Evolutionary conservation across 2,888 invertebrate genomes (phyloP).

Genomic region (Eulithis testata): DNA sequence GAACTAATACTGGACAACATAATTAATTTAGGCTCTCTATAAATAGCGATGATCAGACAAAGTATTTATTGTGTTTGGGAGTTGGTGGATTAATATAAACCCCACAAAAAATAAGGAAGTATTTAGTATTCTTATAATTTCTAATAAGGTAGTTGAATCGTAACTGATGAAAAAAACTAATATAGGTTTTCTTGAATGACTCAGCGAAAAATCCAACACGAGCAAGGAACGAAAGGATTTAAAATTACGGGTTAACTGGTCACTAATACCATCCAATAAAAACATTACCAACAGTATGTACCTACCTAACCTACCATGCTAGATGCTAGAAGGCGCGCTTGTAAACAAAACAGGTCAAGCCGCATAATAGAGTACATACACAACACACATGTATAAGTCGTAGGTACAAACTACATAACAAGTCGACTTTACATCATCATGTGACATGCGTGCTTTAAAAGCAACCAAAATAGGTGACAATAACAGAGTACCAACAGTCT

Average conservation of each 20-base stretch:
- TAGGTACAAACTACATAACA: background rate
- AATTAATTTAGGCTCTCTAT: too few species aligned
- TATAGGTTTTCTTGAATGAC: background rate
- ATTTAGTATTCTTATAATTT: too few species aligned
- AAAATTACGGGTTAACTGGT: background rate
- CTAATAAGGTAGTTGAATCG: too few species aligned
- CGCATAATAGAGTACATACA: background rate
- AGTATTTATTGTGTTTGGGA: too few species aligned
- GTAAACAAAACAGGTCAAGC: slow-evolving; percentile 3
- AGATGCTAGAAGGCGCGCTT: background rate
- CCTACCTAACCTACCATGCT: background rate
- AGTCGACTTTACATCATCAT: background rate
- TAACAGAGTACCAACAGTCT: background rate
- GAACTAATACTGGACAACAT: too few species aligned
- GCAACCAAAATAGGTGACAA: background rate
- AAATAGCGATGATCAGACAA: too few species aligned
- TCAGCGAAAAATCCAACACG: background rate
- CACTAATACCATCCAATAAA: background rate
- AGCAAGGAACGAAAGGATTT: background rate
- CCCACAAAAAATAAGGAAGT: too few species aligned
- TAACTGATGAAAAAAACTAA: too few species aligned
- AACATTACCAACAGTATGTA: background rate
- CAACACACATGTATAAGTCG: too few species aligned
- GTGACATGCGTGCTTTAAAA: background rate
- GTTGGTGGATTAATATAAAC: too few species aligned